phyloP scores from a whole-genome alignment of 2,888 invertebrate species.

The Platycheirus rosarum region DNA sequence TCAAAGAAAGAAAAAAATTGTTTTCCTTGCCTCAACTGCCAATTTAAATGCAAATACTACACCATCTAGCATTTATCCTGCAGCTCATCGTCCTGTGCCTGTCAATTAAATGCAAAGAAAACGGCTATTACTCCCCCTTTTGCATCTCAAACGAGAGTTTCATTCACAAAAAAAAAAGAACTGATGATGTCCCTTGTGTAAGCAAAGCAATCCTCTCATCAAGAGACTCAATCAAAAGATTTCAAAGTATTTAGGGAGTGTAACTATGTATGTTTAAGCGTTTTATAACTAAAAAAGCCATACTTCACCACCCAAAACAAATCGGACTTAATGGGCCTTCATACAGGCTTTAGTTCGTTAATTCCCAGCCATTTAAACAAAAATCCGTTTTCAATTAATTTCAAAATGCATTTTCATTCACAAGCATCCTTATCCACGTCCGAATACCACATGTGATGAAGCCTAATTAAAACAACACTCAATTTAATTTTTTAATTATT shows the following conservation, averaged over 20 bases:
- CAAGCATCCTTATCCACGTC: conserved; percentile 10
- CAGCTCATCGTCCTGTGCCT: conserved; percentile 51
- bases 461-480: conserved; percentile 49
- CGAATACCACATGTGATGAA: background rate
- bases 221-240: background rate
- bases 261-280: no score
- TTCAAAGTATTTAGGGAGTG: no score
- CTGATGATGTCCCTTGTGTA: conserved; percentile 44
- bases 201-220: conserved; percentile 33
- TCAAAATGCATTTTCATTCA: background rate
- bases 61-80: conserved; percentile 48
- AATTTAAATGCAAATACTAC: conserved; percentile 72
- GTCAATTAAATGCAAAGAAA: conserved; percentile 68
- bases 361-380: background rate
- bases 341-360: no score
- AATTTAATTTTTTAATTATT: conserved; percentile 57
- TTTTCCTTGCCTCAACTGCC: conserved; percentile 31
- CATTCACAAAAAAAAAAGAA: conserved; percentile 36
- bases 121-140: conserved; percentile 11
- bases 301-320: no score
- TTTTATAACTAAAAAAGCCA: no score
- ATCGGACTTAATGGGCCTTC: no score
- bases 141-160: conserved; percentile 25
- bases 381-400: conserved; percentile 40
- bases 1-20: conserved; percentile 5